Base-by-base conservation (phyloP, 2,113 vertebrate species). In the Chaetorhynchus papuensis region DNA sequence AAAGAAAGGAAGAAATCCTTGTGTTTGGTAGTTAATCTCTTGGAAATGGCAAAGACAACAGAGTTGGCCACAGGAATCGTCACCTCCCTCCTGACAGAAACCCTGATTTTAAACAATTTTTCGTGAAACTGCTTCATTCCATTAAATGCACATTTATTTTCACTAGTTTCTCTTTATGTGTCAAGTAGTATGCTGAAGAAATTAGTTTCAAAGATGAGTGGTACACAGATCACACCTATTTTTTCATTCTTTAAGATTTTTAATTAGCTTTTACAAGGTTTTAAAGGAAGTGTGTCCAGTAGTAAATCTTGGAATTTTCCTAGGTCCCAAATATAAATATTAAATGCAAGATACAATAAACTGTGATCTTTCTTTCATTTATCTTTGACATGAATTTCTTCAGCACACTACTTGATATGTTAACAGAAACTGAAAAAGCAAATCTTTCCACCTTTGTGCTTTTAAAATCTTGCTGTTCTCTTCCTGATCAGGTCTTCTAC, bases 61-160 rank as follows among this genome's bases (percentile, higher is more conserved):
- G 8, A 9, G 52, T 9, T 41, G 12, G 49, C 22, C 11, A 16
- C 35, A 30, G 45, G 6, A n/a, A 13, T 49, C 9, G 21, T 54
- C 39, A 54, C 4, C 6, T 69, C 22, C 15, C 35, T 52, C 33
- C 52, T 41, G 41, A 10, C 11, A 70, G 24, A 76, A 84, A 53
- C 7, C 18, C 0, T 0, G 3, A 65, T 39, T 83, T 54, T 6
- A 78, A 50, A 37, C 3, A 10, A 2, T 3, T 45, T 39, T 45
- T 79, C 13, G 6, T 39, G 35, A 45, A 91, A 54, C 13, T 60
- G 37, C 28, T 33, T 8, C 7, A 60, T 60, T 44, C 21, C 4
- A 17, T 44, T 60, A 70, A 69, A 70, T 44, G 7, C 8, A 13
- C 5, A n/a, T 39, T 57, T 83, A 30, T 63, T 69, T 50, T 22